phyloP scores from a whole-genome alignment of 2,888 invertebrate genomes.

The Microplitis manilae region DNA sequence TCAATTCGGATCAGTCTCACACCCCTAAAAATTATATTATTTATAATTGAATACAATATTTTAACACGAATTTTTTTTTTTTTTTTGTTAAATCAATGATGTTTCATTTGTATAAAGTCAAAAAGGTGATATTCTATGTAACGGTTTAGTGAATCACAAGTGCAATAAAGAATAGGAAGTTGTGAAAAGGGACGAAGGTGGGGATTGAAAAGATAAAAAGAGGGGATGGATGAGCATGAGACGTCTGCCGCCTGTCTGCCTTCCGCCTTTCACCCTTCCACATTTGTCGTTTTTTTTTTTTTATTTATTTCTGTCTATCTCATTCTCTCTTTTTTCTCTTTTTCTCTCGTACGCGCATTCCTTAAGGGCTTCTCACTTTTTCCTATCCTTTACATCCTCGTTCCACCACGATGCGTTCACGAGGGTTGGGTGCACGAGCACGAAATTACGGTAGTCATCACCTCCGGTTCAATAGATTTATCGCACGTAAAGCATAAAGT shows the following conservation, averaged over 20 bases:
- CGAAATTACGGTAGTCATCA: slow-evolving; percentile 43
- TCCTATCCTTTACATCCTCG: slow-evolving; percentile 22
- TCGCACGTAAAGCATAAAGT: slow-evolving; percentile 38
- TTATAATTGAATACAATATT: too few species aligned
- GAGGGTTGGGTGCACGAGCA: slow-evolving; percentile 27
- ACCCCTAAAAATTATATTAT: too few species aligned
- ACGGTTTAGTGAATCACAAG: slow-evolving; percentile 15
- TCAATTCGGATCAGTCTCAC: too few species aligned
- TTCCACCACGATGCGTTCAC: slow-evolving; percentile 40
- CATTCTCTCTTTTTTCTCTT: slow-evolving; percentile 37
- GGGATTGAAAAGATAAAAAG: slow-evolving; percentile 47
- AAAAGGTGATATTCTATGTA: slow-evolving; percentile 2
- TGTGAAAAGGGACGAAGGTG: slow-evolving; percentile 16
- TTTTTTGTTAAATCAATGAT: background rate
- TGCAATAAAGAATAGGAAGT: slow-evolving; percentile 21
- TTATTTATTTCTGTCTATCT: slow-evolving; percentile 33
- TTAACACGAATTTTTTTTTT: background rate
- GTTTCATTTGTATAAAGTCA: slow-evolving; percentile 2
- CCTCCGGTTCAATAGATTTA: slow-evolving; percentile 41
- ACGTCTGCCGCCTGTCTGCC: slow-evolving; percentile 71
- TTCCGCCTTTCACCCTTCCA: slow-evolving; percentile 58
- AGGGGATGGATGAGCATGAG: slow-evolving; percentile 64
- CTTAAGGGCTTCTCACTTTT: slow-evolving; percentile 32
- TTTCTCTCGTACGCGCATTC: slow-evolving; percentile 32
- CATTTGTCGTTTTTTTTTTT: slow-evolving; percentile 34